Evolutionary conservation across 2,888 invertebrate species (phyloP).

Genomic region (Toxonevra muliebris): DNA sequence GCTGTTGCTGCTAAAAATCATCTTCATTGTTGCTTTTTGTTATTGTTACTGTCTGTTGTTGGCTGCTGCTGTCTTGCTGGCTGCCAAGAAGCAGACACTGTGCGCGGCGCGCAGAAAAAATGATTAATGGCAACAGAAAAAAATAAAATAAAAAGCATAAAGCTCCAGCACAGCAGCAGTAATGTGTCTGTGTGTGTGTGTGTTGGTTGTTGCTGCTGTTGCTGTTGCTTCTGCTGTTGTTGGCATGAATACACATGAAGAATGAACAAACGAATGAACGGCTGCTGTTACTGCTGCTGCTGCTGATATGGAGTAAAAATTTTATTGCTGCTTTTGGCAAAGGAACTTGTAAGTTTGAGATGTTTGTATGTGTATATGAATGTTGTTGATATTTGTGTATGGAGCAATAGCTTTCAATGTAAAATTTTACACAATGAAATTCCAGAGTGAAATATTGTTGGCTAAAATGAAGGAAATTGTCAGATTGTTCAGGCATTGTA

Average conservation of each 20-base stretch:
- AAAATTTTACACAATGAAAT: constrained; percentile 39
- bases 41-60: not conserved
- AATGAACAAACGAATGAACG: no score
- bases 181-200: not conserved
- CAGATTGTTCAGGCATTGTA: no score
- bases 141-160: not conserved
- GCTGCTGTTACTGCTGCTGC: not conserved
- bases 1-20: not conserved
- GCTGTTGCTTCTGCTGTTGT: not conserved
- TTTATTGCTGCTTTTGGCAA: not conserved
- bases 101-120: not conserved
- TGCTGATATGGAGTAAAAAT: constrained; percentile 1
- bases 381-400: not conserved
- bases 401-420: constrained; percentile 20
- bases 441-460: not conserved
- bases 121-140: not conserved
- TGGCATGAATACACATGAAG: not conserved
- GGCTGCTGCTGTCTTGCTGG: not conserved
- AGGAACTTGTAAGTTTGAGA: not conserved
- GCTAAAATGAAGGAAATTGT: no score
- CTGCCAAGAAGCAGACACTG: not conserved
- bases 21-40: constrained; percentile 2
- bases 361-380: not conserved
- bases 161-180: not conserved
- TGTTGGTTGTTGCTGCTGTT: not conserved